phyloP scores from a whole-genome alignment of 53 echinoderm and acorn worm species.

The Glandiceps talaboti region DNA sequence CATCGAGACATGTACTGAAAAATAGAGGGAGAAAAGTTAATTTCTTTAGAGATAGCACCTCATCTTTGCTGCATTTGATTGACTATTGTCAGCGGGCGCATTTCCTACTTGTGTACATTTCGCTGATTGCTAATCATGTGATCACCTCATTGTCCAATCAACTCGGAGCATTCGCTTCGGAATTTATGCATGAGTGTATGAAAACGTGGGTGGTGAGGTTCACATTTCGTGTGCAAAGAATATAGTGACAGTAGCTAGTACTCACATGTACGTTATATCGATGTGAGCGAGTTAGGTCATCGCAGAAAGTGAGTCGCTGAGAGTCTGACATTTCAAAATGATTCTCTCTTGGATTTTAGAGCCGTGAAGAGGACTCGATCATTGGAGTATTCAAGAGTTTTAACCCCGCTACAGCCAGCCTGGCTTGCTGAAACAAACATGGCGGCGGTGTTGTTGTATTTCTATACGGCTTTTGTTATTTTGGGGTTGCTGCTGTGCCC shows the following conservation, averaged over 20 bases:
- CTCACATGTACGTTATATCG: neutral
- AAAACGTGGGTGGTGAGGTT: neutral
- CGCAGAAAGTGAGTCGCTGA: neutral
- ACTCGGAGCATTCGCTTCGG: neutral
- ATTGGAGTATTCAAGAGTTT: neutral
- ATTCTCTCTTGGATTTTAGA: neutral
- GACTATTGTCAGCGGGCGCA: neutral
- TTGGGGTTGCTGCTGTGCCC: neutral
- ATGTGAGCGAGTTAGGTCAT: neutral
- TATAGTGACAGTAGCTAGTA: neutral
- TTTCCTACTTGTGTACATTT: neutral
- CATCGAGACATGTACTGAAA: too few relatives aligned
- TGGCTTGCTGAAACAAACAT: neutral
- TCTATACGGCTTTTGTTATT: neutral
- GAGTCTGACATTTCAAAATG: neutral
- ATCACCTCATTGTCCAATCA: neutral
- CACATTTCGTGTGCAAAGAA: neutral
- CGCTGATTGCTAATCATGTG: neutral
- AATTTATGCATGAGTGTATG: neutral
- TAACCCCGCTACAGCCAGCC: neutral
- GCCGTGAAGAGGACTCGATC: neutral
- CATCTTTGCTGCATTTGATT: too few relatives aligned
- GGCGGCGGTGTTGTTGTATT: slow-evolving; percentile 1
- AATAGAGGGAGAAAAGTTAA: too few relatives aligned
- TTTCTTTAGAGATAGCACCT: too few relatives aligned